phyloP scores from a whole-genome alignment of 2,888 invertebrate species.

The Aphodius sticticus region DNA sequence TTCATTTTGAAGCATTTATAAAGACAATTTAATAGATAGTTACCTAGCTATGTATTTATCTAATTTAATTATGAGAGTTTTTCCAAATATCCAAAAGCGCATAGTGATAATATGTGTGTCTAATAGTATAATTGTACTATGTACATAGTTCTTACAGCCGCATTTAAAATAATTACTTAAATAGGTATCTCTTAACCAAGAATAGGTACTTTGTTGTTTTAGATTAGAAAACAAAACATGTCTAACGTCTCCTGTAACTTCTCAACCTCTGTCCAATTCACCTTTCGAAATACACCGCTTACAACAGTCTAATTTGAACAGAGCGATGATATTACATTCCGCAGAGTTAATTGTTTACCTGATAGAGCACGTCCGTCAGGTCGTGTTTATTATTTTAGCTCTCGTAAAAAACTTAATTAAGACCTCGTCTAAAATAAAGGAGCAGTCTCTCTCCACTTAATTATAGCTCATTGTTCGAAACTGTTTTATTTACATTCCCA shows the following conservation, averaged over 20 bases:
- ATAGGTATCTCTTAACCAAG: too few relatives aligned
- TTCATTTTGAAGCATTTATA: too few relatives aligned
- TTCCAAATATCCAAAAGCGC: too few relatives aligned
- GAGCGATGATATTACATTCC: not conserved
- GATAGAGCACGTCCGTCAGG: not conserved
- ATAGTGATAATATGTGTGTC: too few relatives aligned
- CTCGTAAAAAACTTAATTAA: not conserved
- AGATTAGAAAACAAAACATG: too few relatives aligned
- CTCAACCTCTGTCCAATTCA: not conserved
- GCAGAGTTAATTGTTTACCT: not conserved
- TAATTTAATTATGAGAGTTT: too few relatives aligned
- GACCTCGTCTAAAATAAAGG: not conserved
- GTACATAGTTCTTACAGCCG: too few relatives aligned
- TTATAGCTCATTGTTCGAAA: not conserved
- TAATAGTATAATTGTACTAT: too few relatives aligned
- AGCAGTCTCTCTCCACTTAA: not conserved
- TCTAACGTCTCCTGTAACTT: not conserved
- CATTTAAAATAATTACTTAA: too few relatives aligned
- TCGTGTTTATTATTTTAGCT: constrained; percentile 4
- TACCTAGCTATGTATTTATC: too few relatives aligned
- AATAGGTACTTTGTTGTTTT: too few relatives aligned
- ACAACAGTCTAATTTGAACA: not conserved
- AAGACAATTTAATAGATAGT: too few relatives aligned
- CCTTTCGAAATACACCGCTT: not conserved
- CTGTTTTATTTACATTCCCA: constrained; percentile 4